A percentile compares a stretch with the other conserved stretches of the same genome.
phyloP scores from a whole-genome alignment of 1,140 invertebrate species.

The Ceratina australensis region DNA sequence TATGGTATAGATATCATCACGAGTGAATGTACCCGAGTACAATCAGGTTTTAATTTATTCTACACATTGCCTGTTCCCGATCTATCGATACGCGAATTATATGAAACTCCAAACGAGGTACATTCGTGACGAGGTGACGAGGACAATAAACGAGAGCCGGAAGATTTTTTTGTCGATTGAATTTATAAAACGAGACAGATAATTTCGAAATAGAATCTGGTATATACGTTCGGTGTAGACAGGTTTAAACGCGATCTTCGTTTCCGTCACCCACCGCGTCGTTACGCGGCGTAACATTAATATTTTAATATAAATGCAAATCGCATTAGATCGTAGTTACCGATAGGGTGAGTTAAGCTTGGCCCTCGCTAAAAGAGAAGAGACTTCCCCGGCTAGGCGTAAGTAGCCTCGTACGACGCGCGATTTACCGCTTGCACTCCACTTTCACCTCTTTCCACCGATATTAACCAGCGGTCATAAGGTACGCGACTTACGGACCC shows the following conservation, averaged over 20 bases:
- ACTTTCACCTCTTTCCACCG: conserved; percentile 19
- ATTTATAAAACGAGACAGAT: too few species aligned
- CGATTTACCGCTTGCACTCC: conserved; percentile 44
- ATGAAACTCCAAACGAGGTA: too few species aligned
- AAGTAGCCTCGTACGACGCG: conserved; percentile 42
- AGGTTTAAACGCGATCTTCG: conserved; percentile 47
- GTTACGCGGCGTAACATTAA: conserved; percentile 66
- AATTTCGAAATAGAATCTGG: too few species aligned
- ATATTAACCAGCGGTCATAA: conserved; percentile 61
- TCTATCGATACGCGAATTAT: too few species aligned
- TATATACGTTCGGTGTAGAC: too few species aligned
- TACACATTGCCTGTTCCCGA: too few species aligned
- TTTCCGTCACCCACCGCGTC: not conserved
- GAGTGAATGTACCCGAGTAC: too few species aligned
- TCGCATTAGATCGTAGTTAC: conserved; percentile 73
- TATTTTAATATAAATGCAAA: conserved; percentile 77
- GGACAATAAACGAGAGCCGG: too few species aligned
- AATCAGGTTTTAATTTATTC: too few species aligned
- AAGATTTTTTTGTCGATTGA: too few species aligned
- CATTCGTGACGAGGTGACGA: too few species aligned
- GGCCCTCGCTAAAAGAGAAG: conserved; percentile 14
- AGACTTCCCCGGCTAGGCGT: conserved; percentile 28
- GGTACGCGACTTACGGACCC: conserved; percentile 52
- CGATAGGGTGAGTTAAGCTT: conserved; percentile 63
- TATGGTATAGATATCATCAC: too few species aligned